Conservation (phyloP, 2,113 vertebrate species). For the Podiceps cristatus region DNA sequence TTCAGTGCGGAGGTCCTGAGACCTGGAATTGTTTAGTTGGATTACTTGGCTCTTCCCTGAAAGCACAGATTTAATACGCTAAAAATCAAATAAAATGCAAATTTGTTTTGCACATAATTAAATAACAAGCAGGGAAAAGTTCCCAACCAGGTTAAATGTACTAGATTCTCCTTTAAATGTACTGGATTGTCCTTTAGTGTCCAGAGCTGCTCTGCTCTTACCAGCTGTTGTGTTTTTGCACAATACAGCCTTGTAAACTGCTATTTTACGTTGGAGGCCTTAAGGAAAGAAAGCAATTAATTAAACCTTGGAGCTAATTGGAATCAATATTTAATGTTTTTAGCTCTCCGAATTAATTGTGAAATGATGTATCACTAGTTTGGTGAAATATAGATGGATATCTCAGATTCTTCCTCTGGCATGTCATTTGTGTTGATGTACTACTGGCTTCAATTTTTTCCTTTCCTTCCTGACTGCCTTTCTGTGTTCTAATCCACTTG, state of each 20-base stretch:
- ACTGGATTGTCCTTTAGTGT: neutral
- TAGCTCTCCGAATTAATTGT: constrained; percentile 69
- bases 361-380: constrained; percentile 63
- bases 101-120: neutral
- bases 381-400: constrained; percentile 59
- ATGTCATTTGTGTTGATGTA: neutral
- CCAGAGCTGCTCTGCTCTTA: neutral
- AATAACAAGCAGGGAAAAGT: neutral
- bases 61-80: neutral
- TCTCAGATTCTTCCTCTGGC: constrained; percentile 44
- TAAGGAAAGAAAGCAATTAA: constrained; percentile 68
- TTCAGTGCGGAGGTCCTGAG: neutral
- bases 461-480: neutral
- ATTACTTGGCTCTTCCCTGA: neutral
- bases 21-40: neutral
- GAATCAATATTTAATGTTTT: constrained; percentile 74
- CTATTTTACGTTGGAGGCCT: neutral
- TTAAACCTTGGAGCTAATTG: constrained; percentile 67
- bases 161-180: neutral
- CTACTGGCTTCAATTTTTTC: neutral
- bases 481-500: neutral
- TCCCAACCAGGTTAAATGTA: neutral
- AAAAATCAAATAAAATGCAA: neutral
- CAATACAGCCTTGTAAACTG: neutral
- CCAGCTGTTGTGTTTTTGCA: neutral